Base-by-base conservation (phyloP, 2,888 invertebrate genomes). In the Esperia sulphurella region DNA sequence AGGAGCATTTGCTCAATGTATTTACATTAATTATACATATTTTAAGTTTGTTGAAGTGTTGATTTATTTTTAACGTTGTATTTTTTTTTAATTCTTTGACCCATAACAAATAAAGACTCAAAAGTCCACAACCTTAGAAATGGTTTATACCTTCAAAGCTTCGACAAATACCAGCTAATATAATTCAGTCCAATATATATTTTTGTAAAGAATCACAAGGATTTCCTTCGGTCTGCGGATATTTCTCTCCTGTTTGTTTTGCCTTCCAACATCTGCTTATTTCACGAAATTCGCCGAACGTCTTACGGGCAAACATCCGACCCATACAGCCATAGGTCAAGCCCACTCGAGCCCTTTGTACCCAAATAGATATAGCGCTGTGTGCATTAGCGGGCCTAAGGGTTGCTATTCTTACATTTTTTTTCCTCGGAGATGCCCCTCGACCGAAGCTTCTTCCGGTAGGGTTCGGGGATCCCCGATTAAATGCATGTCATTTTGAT, bases 401-500 rank as follows among this genome's bases (percentile, higher is more conserved):
- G 81, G 78, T 79, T 68, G 74, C 65, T 76, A 77, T 81, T 75
- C 77, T 75, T 71, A 64, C 67, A 68, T 77, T 77, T 75, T 75
- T 73, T 72, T 65, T 63, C 63, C 63, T 63, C 8, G 14, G 8
- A 14, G 7, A 8, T 7, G n/a, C 14, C 14, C 39, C 13, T 35
- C 35, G 35, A n/a, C n/a, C 67, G 47, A 55, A 53, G 45, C 33
- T 64, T 61, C 68, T 69, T 69, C 75, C 72, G 74, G 68, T 68
- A 68, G 74, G 75, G 78, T 71, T 71, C 66, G 59, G 58, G 57
- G 61, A 59, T 66, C 70, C 74, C 67, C 79, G 77, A 83, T 83
- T 80, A 83, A 80, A 79, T 71, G 79, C 70, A 75, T 77, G 82
- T 79, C 84, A 81, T 78, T 86, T 82, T 87, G 87, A 87, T 86